phyloP scores from a whole-genome alignment of 1,140 invertebrate species.

The Lordiphosa stackelbergi region DNA sequence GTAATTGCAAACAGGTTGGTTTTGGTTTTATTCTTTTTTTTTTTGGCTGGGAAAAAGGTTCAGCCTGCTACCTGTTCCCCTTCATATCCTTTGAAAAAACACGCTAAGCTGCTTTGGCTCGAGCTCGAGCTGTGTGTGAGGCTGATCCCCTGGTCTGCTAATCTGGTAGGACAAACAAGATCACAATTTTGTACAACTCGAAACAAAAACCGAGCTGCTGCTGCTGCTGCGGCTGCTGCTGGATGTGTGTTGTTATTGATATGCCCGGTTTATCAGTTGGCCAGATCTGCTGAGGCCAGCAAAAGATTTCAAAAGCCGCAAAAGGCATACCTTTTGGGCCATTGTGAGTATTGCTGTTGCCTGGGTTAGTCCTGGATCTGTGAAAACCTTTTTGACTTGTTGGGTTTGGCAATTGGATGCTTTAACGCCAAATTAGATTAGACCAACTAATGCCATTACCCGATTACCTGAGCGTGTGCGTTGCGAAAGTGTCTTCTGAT shows the following conservation, averaged over 20 bases:
- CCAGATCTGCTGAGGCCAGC: conserved; percentile 31
- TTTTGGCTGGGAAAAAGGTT: neutral
- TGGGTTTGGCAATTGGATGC: conserved; percentile 60
- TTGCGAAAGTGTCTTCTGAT: too few relatives aligned
- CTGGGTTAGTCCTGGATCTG: conserved; percentile 40
- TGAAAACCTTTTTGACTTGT: conserved; percentile 76
- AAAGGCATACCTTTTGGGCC: conserved; percentile 38
- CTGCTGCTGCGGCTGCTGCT: conserved; percentile 6
- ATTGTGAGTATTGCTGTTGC: conserved; percentile 15
- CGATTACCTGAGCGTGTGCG: conserved; percentile 49
- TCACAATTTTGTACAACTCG: conserved; percentile 62
- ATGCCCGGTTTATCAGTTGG: conserved; percentile 46
- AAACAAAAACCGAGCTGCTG: conserved; percentile 41
- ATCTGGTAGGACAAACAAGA: conserved; percentile 69
- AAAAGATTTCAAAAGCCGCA: conserved; percentile 58
- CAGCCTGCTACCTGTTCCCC: conserved; percentile 41
- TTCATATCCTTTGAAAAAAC: conserved; percentile 1
- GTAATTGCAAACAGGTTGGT: conserved; percentile 62
- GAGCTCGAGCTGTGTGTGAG: conserved; percentile 33
- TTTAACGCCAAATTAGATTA: conserved; percentile 76
- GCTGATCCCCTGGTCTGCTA: conserved; percentile 51
- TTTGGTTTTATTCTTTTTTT: too few relatives aligned
- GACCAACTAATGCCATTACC: conserved; percentile 67
- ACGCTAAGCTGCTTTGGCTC: conserved; percentile 67
- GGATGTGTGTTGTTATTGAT: conserved; percentile 59